These are phyloP conservation scores for Sebastes melanostomus DNA, from an alignment of 2,797 vertebrate species.

Conservation along the genomic window DNA sequence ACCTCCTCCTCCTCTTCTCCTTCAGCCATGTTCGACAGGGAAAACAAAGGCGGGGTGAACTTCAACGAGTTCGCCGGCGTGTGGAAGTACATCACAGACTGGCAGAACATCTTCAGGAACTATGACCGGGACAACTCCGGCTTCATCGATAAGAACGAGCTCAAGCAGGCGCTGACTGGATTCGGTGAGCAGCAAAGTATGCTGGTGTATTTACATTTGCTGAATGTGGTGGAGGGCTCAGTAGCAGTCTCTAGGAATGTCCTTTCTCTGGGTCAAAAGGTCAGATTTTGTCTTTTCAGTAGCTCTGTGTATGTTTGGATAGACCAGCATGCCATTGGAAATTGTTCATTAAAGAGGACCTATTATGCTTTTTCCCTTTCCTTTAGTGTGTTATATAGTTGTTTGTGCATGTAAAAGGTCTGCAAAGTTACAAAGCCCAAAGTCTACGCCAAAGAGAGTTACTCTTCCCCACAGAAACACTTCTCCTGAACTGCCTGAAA, in stretches of 20 bases:
- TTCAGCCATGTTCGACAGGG: slow-evolving; percentile 98
- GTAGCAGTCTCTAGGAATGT: background rate
- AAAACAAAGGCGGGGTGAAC: slow-evolving; percentile 97
- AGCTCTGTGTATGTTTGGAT: background rate
- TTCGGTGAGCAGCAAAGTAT: slow-evolving; percentile 90
- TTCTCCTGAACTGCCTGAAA: too few relatives aligned
- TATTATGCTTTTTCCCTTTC: too few relatives aligned
- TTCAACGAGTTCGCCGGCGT: slow-evolving; percentile 97
- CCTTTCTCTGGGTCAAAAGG: slow-evolving; percentile 11
- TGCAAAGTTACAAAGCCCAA: too few relatives aligned
- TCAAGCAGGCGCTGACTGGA: slow-evolving; percentile 96
- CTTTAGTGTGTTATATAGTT: too few relatives aligned
- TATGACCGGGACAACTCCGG: slow-evolving; percentile 98
- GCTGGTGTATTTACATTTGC: slow-evolving; percentile 25
- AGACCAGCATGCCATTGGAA: background rate
- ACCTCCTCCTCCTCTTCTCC: background rate
- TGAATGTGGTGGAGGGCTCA: slow-evolving; percentile 43
- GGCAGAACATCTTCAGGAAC: slow-evolving; percentile 98
- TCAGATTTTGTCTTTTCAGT: slow-evolving; percentile 23
- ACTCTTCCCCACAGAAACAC: too few relatives aligned
- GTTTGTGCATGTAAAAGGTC: too few relatives aligned
- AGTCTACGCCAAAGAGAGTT: too few relatives aligned
- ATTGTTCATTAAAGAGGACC: background rate
- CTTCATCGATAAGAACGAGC: slow-evolving; percentile 97
- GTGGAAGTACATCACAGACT: slow-evolving; percentile 99